These are phyloP conservation scores for Prolemur simus DNA, from an alignment of 2,113 vertebrate genomes.

Conservation along the genomic window DNA sequence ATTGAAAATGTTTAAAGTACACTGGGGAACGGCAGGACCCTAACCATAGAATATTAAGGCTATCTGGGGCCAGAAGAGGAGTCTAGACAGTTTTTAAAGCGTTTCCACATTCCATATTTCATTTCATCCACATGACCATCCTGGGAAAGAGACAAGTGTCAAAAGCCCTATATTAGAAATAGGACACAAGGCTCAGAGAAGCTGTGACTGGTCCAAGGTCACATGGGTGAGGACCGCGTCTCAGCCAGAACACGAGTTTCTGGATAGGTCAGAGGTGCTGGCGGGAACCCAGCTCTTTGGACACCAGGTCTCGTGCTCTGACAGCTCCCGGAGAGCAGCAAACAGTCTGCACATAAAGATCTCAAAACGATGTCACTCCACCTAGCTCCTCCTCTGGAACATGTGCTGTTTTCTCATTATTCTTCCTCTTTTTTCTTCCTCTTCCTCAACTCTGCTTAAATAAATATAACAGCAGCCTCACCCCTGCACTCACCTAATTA, in stretches of 20 bases:
- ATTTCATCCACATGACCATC: background rate
- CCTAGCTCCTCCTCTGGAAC: background rate
- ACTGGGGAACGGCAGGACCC: background rate
- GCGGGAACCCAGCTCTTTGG: background rate
- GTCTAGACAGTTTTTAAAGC: background rate
- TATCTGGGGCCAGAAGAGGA: background rate
- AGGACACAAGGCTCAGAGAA: background rate
- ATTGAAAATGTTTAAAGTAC: background rate
- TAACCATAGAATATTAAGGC: background rate
- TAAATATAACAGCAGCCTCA: background rate
- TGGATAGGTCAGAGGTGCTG: background rate
- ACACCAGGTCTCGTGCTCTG: too few species aligned
- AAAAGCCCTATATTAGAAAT: background rate
- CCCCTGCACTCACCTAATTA: background rate
- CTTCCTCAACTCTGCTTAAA: background rate
- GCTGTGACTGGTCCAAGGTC: background rate
- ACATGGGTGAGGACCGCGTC: background rate
- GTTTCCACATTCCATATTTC: background rate
- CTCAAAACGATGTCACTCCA: background rate
- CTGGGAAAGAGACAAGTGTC: background rate
- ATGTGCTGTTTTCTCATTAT: background rate
- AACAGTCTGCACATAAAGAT: background rate
- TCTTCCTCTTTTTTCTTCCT: constrained; percentile 22
- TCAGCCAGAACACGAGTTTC: background rate
- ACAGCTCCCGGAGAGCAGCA: background rate